Base-by-base conservation (phyloP, 1,140 invertebrate genomes). In the Sycobia sp. region DNA sequence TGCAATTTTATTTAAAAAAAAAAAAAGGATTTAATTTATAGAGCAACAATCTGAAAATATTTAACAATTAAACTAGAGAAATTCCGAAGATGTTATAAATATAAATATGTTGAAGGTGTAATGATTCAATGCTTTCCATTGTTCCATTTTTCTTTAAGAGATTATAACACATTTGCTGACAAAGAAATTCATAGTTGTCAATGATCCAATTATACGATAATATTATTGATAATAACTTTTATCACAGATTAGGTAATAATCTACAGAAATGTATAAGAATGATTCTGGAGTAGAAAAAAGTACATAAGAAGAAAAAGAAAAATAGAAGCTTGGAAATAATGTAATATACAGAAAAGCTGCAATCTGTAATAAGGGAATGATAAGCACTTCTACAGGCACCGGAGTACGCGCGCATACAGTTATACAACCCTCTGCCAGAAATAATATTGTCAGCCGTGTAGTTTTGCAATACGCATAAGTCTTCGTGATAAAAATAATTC, bases 401-500 rank as follows among this genome's bases (percentile, higher is more conserved):
- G n/a, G n/a, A n/a, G n/a, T 16, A 43, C 29, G 34, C 27, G 25
- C 47, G 16, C 18, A 34, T 1, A 49, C 2, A 43, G 1, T 5
- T 18, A 3, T n/a, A n/a, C 38, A 22, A 41, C n/a, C 50, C 41
- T 54, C 50, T 34, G 41, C 51, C 51, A 39, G 25, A 39, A 32
- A 32, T 55, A 55, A n/a, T 23, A 55, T 62, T 49, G 51, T 56
- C 60, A 62, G 51, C 43, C 23, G 34, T 56, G 60, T 62, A 62
- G 60, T 56, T 61, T 62, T 62, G 60, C 51, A 62, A 41, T 55
- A 55, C 11, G 25, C 41, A 56, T 56, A 62, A 62, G 60, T 62
- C 51, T 43, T 62, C 51, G 51, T 62, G 60, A 62, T 62, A 62
- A 49, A 55, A 62, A 55, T 62, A 62, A 62, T 38, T 62, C 60